Evolutionary conservation across 2,888 invertebrate species (phyloP), one percentile per base, ranked within the genome.

Genomic region (Prionchulus punctatus): DNA sequence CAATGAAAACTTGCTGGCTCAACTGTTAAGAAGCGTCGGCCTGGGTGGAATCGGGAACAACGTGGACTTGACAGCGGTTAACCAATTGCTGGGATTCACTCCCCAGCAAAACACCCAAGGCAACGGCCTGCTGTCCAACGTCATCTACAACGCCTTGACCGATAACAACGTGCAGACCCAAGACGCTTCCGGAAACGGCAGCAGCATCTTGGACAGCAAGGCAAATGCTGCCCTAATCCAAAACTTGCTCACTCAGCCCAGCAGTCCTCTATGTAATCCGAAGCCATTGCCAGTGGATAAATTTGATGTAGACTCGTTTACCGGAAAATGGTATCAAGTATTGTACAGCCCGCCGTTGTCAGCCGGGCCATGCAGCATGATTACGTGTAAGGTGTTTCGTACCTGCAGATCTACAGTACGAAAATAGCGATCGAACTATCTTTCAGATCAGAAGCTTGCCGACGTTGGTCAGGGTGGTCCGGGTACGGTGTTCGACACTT

Each of bases 61-160:
- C 60, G 66, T 67, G 49, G 63, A 62, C 15, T 57, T 58, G 25
- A 60, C 63, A 48, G 57, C 63, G 7, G 53, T 62, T 43, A 58
- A 58, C 45, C 43, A 27, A 25, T 42, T 57, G 2, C 26, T 56
- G 23, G 58, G 59, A 28, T 23, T 26, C 7, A 28, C 52, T 7
- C 21, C 55, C 25, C 48, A 49, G 23, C 15, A 21, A n/a, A 43
- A 31, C 27, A 42, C 25, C 21, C 21, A 27, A n/a, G 27, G 31
- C 12, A 30, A 43, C 18, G 57, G 47, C 18, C 18, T 56, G 2
- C 61, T 70, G 56, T 64, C 66, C 53, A 67, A 67, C 57, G 64
- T 67, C n/a, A 61, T 70, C 45, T 70, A 69, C 67, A 70, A 66
- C 58, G 66, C 68, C 4, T 61, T 70, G 30, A 67, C 68, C 42